Evolutionary conservation across 92 coral and sea anemone genomes (phyloP).

Genomic region (Plumapathes pennacea): DNA sequence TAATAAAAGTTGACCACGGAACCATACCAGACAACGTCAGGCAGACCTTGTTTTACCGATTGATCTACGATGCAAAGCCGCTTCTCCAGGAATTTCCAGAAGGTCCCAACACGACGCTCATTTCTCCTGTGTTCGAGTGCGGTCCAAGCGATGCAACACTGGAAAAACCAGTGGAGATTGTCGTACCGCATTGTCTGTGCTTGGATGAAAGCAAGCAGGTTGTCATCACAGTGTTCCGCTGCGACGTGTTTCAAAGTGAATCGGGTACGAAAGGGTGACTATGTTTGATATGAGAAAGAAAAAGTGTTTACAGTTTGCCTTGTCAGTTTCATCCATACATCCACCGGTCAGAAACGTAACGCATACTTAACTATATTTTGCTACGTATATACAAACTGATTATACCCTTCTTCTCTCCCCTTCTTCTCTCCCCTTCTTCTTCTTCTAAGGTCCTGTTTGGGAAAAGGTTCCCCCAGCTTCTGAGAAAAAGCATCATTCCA

Average conservation of each 20-base stretch:
- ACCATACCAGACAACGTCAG: conserved; percentile 3
- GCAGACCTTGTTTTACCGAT: conserved; percentile 9
- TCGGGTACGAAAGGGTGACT: too few species aligned
- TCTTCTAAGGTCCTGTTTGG: conserved; percentile 5
- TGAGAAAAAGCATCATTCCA: conserved; percentile 16
- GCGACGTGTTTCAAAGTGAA: background rate
- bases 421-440: too few species aligned
- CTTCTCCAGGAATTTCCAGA: conserved; percentile 26
- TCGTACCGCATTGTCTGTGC: conserved; percentile 30
- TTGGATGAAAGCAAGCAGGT: conserved; percentile 15
- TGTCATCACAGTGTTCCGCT: conserved; percentile 6
- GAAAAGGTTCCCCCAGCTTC: conserved; percentile 12
- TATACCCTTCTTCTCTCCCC: too few species aligned
- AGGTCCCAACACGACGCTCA: conserved; percentile 7
- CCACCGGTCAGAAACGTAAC: too few species aligned
- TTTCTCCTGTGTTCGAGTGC: conserved; percentile 24
- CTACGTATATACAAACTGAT: too few species aligned
- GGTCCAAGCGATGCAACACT: conserved; percentile 17
- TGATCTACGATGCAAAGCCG: conserved; percentile 7
- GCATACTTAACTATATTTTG: too few species aligned
- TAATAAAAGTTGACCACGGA: conserved; percentile 3
- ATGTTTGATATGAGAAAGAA: too few species aligned
- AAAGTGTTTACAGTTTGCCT: too few species aligned
- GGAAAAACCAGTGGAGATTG: conserved; percentile 14
- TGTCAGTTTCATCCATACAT: too few species aligned